Evolutionary conservation across 2,113 vertebrate species (phyloP), one percentile per base, ranked within the genome.

Genomic region (Pelvicachromis taeniatus): DNA sequence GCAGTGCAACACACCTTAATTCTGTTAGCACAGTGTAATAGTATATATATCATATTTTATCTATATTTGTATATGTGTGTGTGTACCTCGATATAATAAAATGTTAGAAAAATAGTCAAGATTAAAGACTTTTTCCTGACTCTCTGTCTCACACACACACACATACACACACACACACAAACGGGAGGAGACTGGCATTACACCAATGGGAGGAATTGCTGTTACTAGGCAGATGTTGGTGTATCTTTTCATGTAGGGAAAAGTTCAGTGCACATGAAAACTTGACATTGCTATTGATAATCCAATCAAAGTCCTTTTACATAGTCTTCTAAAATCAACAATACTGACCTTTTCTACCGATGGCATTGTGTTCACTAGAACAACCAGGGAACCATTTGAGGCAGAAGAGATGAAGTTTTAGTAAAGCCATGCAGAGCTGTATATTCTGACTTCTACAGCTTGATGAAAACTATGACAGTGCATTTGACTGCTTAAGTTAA

Each of bases 221-320:
- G 97, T 98, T 98, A 97, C 97, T 95, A 97, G 97, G 97, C 97
- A 98, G 97, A 98, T 95, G 95, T 96, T 59, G 86, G 82, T 45
- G 81, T 87, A 92, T 96, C 95, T 92, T 90, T 88, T 94, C 86
- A 92, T 88, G 83, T 91, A 81, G 91, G 89, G 90, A 92, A 91
- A 92, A 90, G 91, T 92, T 91, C 82, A 88, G 53, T 83, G 84
- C 83, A 83, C 81, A 88, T 77, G 38, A 68, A 88, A 84, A 78
- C 75, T 85, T 84, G 48, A 63, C 78, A 81, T 61, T 80, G 84
- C 82, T 79, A 73, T 87, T 84, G 87, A 90, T 89, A 38, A 93
- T 29, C 77, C 26, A 6, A 77, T 78, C 77, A 83, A 75, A 86
- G 84, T 92, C 61, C 65, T 80, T 26, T 78, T 16, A 59, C 12